Conservation (phyloP, 1,140 invertebrate species). For the Eupristina koningsbergeri region DNA sequence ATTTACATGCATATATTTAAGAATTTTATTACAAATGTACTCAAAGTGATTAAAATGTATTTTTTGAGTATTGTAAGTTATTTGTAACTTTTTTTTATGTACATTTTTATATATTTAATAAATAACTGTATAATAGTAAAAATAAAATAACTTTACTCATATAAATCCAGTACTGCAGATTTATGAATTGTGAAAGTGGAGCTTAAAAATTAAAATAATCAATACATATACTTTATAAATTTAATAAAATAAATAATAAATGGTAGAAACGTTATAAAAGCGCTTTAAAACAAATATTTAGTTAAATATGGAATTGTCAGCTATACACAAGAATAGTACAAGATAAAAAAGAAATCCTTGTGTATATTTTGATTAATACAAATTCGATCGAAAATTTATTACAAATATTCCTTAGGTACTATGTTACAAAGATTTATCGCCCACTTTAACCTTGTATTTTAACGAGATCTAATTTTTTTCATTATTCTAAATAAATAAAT, state of each 20-base stretch:
- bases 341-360: constrained; percentile 15
- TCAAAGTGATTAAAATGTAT: constrained; percentile 25
- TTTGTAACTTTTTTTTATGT: constrained; percentile 32
- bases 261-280: no score
- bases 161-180: no score
- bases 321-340: no score
- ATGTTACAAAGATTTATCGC: constrained; percentile 47
- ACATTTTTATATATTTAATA: constrained; percentile 47
- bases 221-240: no score
- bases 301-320: no score
- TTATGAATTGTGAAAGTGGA: no score
- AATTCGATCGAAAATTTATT: constrained; percentile 52
- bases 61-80: constrained; percentile 32
- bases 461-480: constrained; percentile 37
- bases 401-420: constrained; percentile 46
- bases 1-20: no score
- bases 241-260: no score
- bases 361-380: constrained; percentile 44
- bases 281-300: no score
- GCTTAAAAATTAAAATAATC: no score
- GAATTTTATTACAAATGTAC: constrained; percentile 13
- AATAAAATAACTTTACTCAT: not conserved
- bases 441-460: constrained; percentile 17
- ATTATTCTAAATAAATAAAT: constrained; percentile 44
- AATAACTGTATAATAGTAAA: constrained; percentile 7